Evolutionary conservation across 2,113 vertebrate genomes (phyloP).

Genomic region (Gallinago paraguaiae): DNA sequence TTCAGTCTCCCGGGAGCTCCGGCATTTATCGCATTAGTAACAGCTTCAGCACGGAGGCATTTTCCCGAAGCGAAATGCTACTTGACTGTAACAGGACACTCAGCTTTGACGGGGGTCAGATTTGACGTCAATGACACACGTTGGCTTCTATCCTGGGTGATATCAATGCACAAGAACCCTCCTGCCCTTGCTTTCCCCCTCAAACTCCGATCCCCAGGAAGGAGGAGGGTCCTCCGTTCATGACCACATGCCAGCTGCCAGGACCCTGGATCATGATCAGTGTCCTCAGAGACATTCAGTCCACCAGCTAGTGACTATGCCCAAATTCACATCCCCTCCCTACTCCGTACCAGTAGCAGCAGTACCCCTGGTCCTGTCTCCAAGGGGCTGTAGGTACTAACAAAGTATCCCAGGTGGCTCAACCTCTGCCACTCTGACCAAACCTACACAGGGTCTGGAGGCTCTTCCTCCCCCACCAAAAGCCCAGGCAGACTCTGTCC

Average conservation of each 20-base stretch:
- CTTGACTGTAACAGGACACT: constrained; percentile 60
- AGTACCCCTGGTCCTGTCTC: neutral
- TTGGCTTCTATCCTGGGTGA: constrained; percentile 22
- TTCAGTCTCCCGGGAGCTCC: neutral
- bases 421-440: neutral
- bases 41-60: constrained; percentile 26
- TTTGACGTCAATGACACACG: constrained; percentile 54
- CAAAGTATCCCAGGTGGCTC: neutral
- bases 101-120: constrained; percentile 34
- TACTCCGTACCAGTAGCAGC: neutral
- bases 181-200: neutral
- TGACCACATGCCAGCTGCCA: neutral
- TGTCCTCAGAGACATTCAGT: neutral
- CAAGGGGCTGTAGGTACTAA: neutral
- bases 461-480: neutral
- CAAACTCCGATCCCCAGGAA: neutral
- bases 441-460: neutral
- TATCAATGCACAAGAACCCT: constrained; percentile 35
- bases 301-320: neutral
- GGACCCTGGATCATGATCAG: neutral
- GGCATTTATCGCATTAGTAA: neutral
- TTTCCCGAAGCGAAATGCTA: constrained; percentile 18
- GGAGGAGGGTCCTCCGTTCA: neutral
- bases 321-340: neutral
- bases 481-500: neutral